Evolutionary conservation across 2,888 invertebrate genomes (phyloP), one percentile per base, ranked within the genome.

Genomic region (Drosophila suboccidentalis): DNA sequence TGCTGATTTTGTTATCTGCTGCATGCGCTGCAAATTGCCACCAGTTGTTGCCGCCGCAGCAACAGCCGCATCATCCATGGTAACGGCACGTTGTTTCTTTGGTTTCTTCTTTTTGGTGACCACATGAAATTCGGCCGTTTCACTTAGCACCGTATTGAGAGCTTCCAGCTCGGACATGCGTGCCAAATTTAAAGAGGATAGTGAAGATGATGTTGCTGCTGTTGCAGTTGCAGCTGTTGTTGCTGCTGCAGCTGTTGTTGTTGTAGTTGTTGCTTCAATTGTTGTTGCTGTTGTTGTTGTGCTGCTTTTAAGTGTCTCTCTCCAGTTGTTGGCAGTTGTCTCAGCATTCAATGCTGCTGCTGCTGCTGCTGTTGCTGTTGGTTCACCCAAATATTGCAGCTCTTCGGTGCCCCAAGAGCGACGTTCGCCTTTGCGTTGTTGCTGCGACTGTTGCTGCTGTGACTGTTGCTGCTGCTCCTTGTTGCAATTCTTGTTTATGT

Each of bases 71-170:
- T 90, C 91, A 36, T 91, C 91, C 68, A 90, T 74, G 26, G 90
- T 78, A 5, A 89, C 82, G 1, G 90, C 81, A 0, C 91, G 91
- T 50, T 91, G 91, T 90, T 96, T 96, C 89, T 96, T 96, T 87
- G 95, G 95, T 90, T 96, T 95, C 92, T 96, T 96, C 92, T 96
- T 96, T 91, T 97, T 97, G 65, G 96, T 96, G 58, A 97, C 97
- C 57, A 96, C 96, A 91, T 96, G 95, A 93, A 97, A 97, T 90
- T 97, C 97, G 9, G 95, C 94, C 11, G 94, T 94, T 92, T 95
- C 95, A 50, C 87, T 90, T 36, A 91, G 82, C 39, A 91, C 83
- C 5, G 92, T 88, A 26, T 93, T 92, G 4, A 91, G 74, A 1
- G 92, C 89, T 53, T 92, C 92, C 77, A 90, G 79, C 43, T 91